Base-by-base conservation (phyloP, 1,140 invertebrate genomes). In the Wasmannia auropunctata region DNA sequence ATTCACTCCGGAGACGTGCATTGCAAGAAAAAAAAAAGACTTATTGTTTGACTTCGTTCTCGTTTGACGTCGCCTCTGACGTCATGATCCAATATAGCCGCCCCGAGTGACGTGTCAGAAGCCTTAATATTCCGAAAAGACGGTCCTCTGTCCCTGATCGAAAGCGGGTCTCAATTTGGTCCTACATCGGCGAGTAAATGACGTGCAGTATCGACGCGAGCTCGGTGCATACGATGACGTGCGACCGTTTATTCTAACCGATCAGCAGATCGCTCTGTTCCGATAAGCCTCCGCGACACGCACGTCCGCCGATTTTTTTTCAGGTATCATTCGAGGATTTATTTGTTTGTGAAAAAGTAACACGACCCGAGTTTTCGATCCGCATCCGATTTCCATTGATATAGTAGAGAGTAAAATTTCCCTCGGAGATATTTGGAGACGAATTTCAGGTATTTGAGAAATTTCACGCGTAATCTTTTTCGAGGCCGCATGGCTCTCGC, bases 111-210 rank as follows among this genome's bases (percentile, higher is more conserved):
- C 28, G 58, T 63, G 28, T 51, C 19, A 10, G 58, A 22, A 14
- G 40, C 58, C 19, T 79, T 79, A 79, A 79, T 63, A 46, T 34
- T 46, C 43, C 28, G 63, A 49, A 79, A 79, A 79, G 75, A 49
- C 8, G 28, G 1, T 77, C 40, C 25, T 43, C 58, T 49, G 75
- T 63, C 75, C 58, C 40, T 34, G 75, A 49, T 63, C 28, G 43
- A 34, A 58, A 40, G 54, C 22, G 37, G 22, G 10, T 81, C 65
- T 81, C 19, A 72, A 56, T 70, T 81, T 58, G 49, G 19, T n/a
- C 4, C 43, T 25, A 31, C 37, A 72, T 43, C 49, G 19, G 3
- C n/a, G 6, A 31, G 14, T 81, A 58, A 81, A 56, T 72, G 51
- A 72, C 65, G 37, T 43, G 49, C 51, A 22, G 22, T 79, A 54